These are phyloP conservation scores for Seira ritae DNA, from an alignment of 2,888 invertebrate genomes.

Conservation along the genomic window DNA sequence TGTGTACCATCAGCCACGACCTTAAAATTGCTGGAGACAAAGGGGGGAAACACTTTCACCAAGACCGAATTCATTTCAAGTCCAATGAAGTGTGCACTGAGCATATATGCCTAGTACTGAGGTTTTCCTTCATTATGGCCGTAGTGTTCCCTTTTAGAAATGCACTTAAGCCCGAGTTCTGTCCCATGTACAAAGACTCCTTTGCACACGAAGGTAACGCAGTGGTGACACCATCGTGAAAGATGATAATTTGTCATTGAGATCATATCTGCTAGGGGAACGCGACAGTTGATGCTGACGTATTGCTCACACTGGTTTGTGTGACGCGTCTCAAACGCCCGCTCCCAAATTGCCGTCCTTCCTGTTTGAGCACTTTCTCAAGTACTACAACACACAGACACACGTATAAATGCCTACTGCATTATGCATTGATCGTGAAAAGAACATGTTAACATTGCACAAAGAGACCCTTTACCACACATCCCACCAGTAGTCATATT, in stretches of 20 bases:
- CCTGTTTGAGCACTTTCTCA: not conserved
- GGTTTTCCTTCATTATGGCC: no score
- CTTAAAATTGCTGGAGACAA: not conserved
- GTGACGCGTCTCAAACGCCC: not conserved
- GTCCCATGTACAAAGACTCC: not conserved
- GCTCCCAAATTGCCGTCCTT: not conserved
- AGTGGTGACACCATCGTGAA: conserved; percentile 30
- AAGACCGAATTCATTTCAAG: not conserved
- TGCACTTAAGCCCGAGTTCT: not conserved
- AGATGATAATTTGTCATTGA: conserved; percentile 61
- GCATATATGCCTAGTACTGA: not conserved
- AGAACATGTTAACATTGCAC: not conserved
- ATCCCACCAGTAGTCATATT: not conserved
- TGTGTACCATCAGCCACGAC: not conserved
- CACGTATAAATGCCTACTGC: no score
- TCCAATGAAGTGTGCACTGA: not conserved
- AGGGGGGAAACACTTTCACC: not conserved
- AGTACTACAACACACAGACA: not conserved
- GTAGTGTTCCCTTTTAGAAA: not conserved
- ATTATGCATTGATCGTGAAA: not conserved
- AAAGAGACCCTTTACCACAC: not conserved
- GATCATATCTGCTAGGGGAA: not conserved
- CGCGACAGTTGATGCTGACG: conserved; percentile 8
- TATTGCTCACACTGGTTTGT: conserved; percentile 1
- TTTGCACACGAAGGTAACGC: not conserved